Evolutionary conservation across 2,888 invertebrate species (phyloP).

Genomic region (Gymnoscelis rufifasciata): DNA sequence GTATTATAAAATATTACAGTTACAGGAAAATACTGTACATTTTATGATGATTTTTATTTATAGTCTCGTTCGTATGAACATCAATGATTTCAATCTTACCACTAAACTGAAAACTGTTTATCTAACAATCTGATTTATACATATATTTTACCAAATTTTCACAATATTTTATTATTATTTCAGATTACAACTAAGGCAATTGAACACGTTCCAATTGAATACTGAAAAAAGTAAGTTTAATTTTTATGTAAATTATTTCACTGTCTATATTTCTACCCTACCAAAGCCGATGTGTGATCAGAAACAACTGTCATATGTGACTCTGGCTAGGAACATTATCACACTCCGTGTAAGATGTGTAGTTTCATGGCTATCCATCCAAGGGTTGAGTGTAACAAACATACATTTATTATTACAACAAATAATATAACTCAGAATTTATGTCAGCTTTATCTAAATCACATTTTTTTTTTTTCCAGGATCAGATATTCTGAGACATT

Average conservation of each 20-base stretch:
- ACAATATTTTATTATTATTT: no score
- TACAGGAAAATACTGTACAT: no score
- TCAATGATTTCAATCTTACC: conserved; percentile 49
- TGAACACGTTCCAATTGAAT: no score
- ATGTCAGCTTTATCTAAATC: no score
- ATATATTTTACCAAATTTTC: no score
- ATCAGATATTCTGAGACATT: no score
- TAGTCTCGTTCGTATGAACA: conserved; percentile 45
- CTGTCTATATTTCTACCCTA: conserved; percentile 67
- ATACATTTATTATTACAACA: conserved; percentile 1
- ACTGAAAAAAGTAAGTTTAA: no score
- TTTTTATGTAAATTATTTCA: no score
- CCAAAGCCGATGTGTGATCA: conserved; percentile 73
- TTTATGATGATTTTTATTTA: background rate
- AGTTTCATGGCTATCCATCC: conserved; percentile 49
- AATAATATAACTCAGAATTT: background rate
- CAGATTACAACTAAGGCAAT: no score
- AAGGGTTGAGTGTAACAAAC: conserved; percentile 71
- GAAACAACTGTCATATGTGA: conserved; percentile 54
- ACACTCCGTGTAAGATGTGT: conserved; percentile 71
- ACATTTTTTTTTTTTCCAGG: no score
- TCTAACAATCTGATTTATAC: no score
- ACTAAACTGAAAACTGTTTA: conserved; percentile 25
- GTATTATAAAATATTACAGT: no score
- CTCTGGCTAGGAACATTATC: conserved; percentile 74